These are phyloP conservation scores for Pararge aegeria DNA, from an alignment of 1,140 invertebrate species.

Conservation along the genomic window DNA sequence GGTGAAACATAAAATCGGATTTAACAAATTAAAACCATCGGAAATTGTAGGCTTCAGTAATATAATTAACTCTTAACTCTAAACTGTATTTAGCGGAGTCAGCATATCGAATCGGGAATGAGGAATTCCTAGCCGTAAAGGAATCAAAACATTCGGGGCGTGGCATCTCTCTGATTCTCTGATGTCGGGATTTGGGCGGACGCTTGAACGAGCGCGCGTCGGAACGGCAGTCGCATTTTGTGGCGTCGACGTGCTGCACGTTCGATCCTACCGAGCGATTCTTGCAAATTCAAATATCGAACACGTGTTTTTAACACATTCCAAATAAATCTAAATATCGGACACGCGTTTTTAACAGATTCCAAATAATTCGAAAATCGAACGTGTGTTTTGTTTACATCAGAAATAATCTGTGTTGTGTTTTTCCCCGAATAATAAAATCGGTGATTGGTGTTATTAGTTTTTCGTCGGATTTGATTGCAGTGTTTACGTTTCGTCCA, in stretches of 20 bases:
- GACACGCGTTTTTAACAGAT: too few species aligned
- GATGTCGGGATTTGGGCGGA: constrained; percentile 16
- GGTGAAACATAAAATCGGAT: constrained; percentile 2
- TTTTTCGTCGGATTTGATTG: background rate
- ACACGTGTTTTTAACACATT: constrained; percentile 28
- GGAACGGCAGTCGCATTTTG: constrained; percentile 40
- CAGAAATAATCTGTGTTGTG: constrained; percentile 10
- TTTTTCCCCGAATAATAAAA: background rate
- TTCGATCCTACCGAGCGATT: constrained; percentile 19
- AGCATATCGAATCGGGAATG: constrained; percentile 13
- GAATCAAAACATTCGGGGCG: constrained; percentile 30
- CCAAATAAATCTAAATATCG: background rate
- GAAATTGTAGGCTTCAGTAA: background rate
- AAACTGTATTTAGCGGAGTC: constrained; percentile 18
- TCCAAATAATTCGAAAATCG: background rate
- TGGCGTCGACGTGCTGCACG: constrained; percentile 39
- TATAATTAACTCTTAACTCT: constrained; percentile 15
- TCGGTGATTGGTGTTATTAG: background rate
- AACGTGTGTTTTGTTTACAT: background rate
- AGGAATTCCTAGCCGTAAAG: constrained; percentile 19
- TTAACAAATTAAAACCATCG: background rate
- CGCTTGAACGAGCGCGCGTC: constrained; percentile 24
- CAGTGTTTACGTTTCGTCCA: background rate
- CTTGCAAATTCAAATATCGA: constrained; percentile 32
- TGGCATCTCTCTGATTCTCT: constrained; percentile 12